Conservation (phyloP, 2,797 vertebrate genomes). For the Mastacembelus armatus region DNA sequence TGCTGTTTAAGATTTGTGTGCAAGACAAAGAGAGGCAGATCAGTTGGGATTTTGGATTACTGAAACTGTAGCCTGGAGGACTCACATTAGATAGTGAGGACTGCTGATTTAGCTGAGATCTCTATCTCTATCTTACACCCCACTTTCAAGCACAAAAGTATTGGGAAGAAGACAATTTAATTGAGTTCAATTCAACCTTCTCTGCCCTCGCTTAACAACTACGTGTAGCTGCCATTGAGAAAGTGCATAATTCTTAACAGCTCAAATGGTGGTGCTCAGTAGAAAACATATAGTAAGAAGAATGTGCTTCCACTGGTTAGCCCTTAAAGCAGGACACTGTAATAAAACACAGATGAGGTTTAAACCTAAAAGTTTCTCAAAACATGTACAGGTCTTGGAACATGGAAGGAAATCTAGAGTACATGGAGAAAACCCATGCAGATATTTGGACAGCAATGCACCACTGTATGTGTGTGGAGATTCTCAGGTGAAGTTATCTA, state of each 20-base stretch:
- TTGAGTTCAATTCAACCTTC: not conserved
- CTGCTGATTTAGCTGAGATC: slow-evolving; percentile 10
- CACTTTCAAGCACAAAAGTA: slow-evolving; percentile 3
- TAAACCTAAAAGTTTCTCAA: no score
- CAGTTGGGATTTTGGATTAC: slow-evolving; percentile 6
- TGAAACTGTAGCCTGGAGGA: not conserved
- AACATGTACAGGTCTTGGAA: no score
- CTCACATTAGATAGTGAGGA: not conserved
- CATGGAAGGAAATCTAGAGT: no score
- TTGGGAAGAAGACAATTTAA: not conserved
- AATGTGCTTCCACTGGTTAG: no score
- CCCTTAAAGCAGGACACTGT: no score
- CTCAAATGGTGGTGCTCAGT: no score
- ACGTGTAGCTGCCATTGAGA: not conserved
- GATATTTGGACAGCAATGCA: no score
- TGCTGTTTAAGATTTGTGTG: slow-evolving; percentile 12
- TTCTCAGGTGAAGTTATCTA: no score
- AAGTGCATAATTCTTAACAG: not conserved
- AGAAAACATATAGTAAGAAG: no score
- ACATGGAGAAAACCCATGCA: no score
- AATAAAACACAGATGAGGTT: no score
- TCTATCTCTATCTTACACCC: not conserved
- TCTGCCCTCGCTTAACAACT: not conserved
- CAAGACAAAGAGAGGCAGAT: slow-evolving; percentile 12
- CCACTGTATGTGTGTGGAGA: no score